Conservation (phyloP, 2,797 vertebrate genomes). For the Sciurus vulgaris region DNA sequence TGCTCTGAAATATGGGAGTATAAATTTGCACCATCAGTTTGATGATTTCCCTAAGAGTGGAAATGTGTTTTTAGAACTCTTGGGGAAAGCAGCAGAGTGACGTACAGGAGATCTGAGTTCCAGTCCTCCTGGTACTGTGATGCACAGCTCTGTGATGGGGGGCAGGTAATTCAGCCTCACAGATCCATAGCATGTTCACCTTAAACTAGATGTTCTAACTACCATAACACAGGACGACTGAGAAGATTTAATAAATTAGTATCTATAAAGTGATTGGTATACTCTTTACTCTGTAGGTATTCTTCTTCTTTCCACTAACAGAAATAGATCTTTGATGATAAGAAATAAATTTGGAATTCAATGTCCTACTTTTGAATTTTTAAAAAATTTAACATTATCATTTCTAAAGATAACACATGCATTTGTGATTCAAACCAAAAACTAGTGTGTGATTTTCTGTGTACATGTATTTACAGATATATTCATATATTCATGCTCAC, state of each 20-base stretch:
- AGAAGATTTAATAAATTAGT: neutral
- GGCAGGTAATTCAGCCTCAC: neutral
- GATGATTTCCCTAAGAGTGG: slow-evolving; percentile 50
- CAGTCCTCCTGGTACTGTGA: no score
- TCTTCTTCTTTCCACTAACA: slow-evolving; percentile 55
- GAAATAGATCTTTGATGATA: slow-evolving; percentile 65
- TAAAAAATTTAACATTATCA: neutral
- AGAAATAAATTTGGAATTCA: slow-evolving; percentile 13
- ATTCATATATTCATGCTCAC: neutral
- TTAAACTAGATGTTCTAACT: neutral
- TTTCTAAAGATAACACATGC: neutral
- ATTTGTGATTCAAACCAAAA: slow-evolving; percentile 40
- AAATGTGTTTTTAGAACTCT: slow-evolving; percentile 71
- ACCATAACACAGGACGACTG: neutral
- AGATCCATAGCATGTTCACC: neutral
- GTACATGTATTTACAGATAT: neutral
- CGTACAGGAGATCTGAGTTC: neutral
- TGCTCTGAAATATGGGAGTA: slow-evolving; percentile 47
- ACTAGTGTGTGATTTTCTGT: neutral
- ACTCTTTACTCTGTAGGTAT: neutral
- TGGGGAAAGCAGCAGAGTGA: neutral
- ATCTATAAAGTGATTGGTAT: neutral
- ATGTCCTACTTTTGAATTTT: neutral
- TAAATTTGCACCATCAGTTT: slow-evolving; percentile 43
- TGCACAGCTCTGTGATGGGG: neutral